These are phyloP conservation scores for Corydoras maculifer DNA, from an alignment of 2,113 vertebrate genomes.

Conservation along the genomic window DNA sequence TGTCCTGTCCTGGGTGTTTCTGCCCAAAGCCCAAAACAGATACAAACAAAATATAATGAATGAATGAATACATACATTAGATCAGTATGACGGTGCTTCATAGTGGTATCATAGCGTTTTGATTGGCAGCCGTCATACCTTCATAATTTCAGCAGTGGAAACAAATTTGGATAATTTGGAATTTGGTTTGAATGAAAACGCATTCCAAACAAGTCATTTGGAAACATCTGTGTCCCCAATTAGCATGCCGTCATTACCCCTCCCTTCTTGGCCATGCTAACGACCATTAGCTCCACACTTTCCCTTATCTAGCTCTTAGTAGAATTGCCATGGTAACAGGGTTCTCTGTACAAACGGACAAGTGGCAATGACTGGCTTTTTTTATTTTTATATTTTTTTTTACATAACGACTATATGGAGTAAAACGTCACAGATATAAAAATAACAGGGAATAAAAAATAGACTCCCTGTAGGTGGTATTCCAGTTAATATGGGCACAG, in stretches of 20 bases:
- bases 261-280: conserved; percentile 8
- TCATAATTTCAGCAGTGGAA: not conserved
- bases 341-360: conserved; percentile 49
- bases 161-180: conserved; percentile 1
- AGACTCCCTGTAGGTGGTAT: conserved; percentile 12
- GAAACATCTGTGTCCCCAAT: conserved; percentile 40
- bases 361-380: conserved; percentile 50
- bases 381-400: conserved; percentile 60
- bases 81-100: no score
- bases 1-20: no score
- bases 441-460: conserved; percentile 14
- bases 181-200: conserved; percentile 6
- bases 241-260: conserved; percentile 5
- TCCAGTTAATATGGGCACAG: conserved; percentile 7
- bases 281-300: conserved; percentile 42
- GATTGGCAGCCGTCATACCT: not conserved
- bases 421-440: conserved; percentile 8
- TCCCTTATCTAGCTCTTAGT: conserved; percentile 49
- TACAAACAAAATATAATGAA: no score
- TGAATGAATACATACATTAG: no score
- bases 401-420: conserved; percentile 54
- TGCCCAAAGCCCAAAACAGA: no score
- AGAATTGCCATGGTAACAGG: conserved; percentile 68
- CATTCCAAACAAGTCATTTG: conserved; percentile 21
- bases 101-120: no score